Percentiles rank a stretch among this genome's conserved stretches.
These are phyloP conservation scores for Helobdella robusta DNA, from an alignment of 2,888 invertebrate species.

Conservation along the genomic window DNA sequence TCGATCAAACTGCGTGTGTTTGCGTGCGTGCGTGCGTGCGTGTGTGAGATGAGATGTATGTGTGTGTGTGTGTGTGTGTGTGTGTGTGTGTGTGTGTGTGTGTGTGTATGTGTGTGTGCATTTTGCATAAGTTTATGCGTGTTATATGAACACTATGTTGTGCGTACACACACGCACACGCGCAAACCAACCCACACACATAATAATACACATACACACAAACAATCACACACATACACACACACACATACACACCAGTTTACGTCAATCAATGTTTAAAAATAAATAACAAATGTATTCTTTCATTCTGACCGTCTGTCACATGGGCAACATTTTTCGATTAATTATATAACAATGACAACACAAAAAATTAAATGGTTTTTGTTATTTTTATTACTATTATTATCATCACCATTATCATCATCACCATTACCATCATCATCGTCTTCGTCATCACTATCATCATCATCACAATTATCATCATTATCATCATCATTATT, in stretches of 20 bases:
- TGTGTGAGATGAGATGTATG: conserved; percentile 15
- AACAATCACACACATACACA: background rate
- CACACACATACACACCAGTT: background rate
- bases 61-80: conserved; percentile 22
- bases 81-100: conserved; percentile 22
- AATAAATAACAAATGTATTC: no score
- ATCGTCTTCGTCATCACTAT: background rate
- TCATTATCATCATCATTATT: conserved; percentile 2
- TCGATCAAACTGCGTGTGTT: no score
- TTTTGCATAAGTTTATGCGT: conserved; percentile 15
- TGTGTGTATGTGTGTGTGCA: conserved; percentile 18
- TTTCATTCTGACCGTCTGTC: background rate
- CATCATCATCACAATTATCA: background rate
- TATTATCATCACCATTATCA: background rate
- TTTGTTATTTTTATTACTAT: background rate
- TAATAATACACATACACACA: background rate
- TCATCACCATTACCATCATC: background rate
- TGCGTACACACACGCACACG: no score
- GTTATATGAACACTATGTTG: background rate
- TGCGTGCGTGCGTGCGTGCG: conserved; percentile 19
- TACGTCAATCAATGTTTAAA: no score
- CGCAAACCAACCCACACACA: no score
- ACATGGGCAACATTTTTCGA: no score
- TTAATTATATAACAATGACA: background rate
- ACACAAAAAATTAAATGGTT: background rate